A percentile compares a stretch with the other conserved stretches of the same genome.
These are phyloP conservation scores for Sminthurinus aureus DNA, from an alignment of 2,888 invertebrate species.

Conservation along the genomic window DNA sequence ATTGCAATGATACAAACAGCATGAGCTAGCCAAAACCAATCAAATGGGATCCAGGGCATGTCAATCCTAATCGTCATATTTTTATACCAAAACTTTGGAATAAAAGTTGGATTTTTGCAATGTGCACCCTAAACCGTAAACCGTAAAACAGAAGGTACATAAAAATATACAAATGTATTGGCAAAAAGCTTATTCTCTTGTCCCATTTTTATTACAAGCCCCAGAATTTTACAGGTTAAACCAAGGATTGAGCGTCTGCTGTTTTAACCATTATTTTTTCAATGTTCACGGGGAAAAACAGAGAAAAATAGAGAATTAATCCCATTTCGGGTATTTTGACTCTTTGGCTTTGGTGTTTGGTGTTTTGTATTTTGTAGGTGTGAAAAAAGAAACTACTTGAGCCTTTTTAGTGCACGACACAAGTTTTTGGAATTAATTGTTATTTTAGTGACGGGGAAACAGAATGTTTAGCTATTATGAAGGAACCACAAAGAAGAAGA, in stretches of 20 bases:
- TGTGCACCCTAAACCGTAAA: no score
- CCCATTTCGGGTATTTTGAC: not conserved
- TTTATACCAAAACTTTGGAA: no score
- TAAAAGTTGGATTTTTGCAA: no score
- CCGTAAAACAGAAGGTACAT: no score
- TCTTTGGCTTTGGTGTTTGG: not conserved
- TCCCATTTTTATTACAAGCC: no score
- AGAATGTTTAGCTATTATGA: not conserved
- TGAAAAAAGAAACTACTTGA: conserved; percentile 16
- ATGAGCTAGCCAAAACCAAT: no score
- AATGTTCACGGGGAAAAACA: not conserved
- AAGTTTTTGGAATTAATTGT: conserved; percentile 8
- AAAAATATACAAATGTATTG: no score
- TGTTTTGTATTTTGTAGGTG: conserved; percentile 8
- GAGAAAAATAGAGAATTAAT: not conserved
- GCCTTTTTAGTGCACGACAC: not conserved
- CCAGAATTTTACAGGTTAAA: not conserved
- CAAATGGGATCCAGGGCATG: no score
- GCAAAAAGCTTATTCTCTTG: no score
- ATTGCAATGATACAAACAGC: no score
- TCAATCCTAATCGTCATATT: no score
- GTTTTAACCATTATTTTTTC: not conserved
- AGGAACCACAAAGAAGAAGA: no score
- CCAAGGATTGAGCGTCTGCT: not conserved
- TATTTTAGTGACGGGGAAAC: conserved; percentile 14